Percentiles rank a stretch among this genome's conserved stretches.
Evolutionary conservation across 2,797 vertebrate genomes (phyloP).

Genomic region (Coracias cyanogaster): DNA sequence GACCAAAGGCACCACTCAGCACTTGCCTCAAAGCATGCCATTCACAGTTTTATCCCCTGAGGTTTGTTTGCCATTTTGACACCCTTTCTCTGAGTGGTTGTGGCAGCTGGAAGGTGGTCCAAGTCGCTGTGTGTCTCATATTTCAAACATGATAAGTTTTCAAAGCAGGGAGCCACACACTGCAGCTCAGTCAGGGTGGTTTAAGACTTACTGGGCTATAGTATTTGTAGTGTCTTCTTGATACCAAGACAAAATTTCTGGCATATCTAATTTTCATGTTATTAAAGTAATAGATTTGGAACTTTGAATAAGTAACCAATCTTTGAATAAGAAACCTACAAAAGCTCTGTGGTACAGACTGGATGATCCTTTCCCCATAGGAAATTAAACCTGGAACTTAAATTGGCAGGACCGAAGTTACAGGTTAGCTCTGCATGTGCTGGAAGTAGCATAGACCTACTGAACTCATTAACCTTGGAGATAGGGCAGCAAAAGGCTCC

Average conservation of each 20-base stretch:
- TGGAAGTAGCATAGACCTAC: background rate
- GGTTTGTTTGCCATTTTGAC: constrained; percentile 46
- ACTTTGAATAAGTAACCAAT: background rate
- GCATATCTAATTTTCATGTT: background rate
- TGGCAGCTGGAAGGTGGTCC: constrained; percentile 33
- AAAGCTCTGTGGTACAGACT: background rate
- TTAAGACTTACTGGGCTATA: background rate
- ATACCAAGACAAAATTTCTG: background rate
- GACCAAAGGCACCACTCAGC: background rate
- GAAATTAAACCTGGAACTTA: background rate
- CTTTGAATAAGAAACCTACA: background rate
- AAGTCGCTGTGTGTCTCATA: background rate
- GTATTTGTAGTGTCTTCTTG: background rate
- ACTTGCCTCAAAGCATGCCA: constrained; percentile 35
- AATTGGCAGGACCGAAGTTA: background rate
- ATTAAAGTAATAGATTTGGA: background rate
- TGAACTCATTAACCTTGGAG: background rate
- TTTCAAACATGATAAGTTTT: constrained; percentile 21
- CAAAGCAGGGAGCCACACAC: background rate
- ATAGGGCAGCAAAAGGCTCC: background rate
- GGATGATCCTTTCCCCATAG: background rate
- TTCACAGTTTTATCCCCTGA: constrained; percentile 58
- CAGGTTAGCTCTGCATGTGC: background rate
- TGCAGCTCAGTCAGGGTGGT: background rate
- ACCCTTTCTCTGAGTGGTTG: background rate